Percentiles rank a stretch among this genome's conserved stretches.
Conservation (phyloP, 2,797 vertebrate species). For the Scarus forsteni region DNA sequence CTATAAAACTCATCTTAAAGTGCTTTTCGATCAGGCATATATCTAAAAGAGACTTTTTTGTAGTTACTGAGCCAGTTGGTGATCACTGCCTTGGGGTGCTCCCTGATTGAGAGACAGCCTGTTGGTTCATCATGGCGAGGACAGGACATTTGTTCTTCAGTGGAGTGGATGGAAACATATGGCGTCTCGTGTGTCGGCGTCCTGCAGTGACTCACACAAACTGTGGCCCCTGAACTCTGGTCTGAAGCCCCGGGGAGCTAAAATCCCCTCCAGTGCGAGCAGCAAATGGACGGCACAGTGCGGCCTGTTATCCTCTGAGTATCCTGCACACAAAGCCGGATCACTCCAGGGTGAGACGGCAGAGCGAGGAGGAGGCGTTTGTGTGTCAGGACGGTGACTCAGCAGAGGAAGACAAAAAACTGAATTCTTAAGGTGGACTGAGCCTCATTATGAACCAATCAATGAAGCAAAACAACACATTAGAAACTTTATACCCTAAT, state of each 20-base stretch:
- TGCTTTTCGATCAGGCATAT: too few relatives aligned
- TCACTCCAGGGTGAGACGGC: slow-evolving; percentile 20
- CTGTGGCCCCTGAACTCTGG: slow-evolving; percentile 59
- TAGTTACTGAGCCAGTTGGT: too few relatives aligned
- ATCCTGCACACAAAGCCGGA: slow-evolving; percentile 49
- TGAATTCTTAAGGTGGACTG: slow-evolving; percentile 25
- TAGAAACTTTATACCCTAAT: too few relatives aligned
- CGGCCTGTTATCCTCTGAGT: slow-evolving; percentile 47
- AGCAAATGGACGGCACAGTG: slow-evolving; percentile 43
- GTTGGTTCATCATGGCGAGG: slow-evolving; percentile 51
- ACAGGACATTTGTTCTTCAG: slow-evolving; percentile 62
- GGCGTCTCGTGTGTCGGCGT: slow-evolving; percentile 67
- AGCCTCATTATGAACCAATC: slow-evolving; percentile 3
- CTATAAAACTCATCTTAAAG: too few relatives aligned
- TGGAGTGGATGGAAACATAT: slow-evolving; percentile 69
- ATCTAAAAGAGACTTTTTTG: too few relatives aligned
- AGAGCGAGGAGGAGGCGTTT: background rate
- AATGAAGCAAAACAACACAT: too few relatives aligned
- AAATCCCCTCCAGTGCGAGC: slow-evolving; percentile 59
- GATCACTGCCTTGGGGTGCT: too few relatives aligned
- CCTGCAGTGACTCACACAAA: slow-evolving; percentile 66
- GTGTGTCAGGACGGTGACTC: slow-evolving; percentile 40
- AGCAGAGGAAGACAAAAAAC: slow-evolving; percentile 33
- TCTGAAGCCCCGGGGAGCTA: slow-evolving; percentile 51
- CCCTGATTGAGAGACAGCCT: slow-evolving; percentile 53